Conservation (phyloP, 2,888 invertebrate species). For the Euplagia quadripunctaria region DNA sequence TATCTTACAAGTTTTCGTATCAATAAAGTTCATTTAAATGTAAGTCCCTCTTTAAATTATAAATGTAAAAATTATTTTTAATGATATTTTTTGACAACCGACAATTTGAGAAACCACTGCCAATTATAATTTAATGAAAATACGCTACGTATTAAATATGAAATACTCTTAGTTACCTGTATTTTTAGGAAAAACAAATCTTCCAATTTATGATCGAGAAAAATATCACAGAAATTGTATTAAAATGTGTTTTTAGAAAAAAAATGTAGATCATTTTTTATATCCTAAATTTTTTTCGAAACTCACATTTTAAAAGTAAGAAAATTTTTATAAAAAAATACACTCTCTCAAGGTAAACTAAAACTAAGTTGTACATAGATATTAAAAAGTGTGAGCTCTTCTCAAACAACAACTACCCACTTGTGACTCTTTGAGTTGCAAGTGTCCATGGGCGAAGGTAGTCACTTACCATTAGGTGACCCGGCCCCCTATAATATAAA, state of each 20-base stretch:
- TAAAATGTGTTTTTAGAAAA: not conserved
- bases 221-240: not conserved
- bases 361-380: no score
- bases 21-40: slow-evolving; percentile 41
- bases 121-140: slow-evolving; percentile 58
- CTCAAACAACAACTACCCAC: no score
- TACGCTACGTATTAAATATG: slow-evolving; percentile 30
- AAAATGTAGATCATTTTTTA: not conserved
- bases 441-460: no score
- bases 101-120: slow-evolving; percentile 60
- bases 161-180: slow-evolving; percentile 74
- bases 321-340: not conserved
- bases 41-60: slow-evolving; percentile 46
- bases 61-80: slow-evolving; percentile 27
- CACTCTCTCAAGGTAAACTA: not conserved
- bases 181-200: slow-evolving; percentile 42
- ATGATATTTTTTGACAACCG: slow-evolving; percentile 23
- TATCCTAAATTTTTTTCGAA: not conserved
- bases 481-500: no score
- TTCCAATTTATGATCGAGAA: slow-evolving; percentile 33
- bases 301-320: not conserved
- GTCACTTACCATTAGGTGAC: no score
- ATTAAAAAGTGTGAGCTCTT: no score
- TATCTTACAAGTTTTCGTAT: slow-evolving; percentile 71
- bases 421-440: no score